phyloP scores from a whole-genome alignment of 2,797 vertebrate species.

The Menidia menidia region DNA sequence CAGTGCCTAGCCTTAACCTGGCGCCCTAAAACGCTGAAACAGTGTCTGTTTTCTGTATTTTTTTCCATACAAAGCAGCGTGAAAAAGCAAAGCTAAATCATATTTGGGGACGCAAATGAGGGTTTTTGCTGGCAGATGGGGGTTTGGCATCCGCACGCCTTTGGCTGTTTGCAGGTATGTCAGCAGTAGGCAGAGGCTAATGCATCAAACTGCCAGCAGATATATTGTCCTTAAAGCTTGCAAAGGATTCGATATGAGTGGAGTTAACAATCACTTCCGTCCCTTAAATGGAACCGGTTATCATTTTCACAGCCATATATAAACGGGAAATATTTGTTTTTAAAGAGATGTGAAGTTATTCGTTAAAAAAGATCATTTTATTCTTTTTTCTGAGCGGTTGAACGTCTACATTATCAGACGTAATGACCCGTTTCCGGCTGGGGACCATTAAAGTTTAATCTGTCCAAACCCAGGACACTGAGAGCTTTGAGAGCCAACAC shows the following conservation, averaged over 20 bases:
- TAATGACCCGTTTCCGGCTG: constrained; percentile 54
- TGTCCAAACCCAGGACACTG: constrained; percentile 42
- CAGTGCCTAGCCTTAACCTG: no score
- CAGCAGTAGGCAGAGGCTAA: no score
- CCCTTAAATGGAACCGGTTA: neutral
- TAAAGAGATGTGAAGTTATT: neutral
- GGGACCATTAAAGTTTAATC: constrained; percentile 56
- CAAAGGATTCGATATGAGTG: neutral
- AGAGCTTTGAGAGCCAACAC: constrained; percentile 37
- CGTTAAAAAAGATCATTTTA: neutral
- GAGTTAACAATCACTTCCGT: neutral
- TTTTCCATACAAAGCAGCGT: neutral
- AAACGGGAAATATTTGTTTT: neutral
- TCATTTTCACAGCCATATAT: neutral
- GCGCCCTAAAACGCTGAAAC: no score
- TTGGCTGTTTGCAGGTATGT: neutral
- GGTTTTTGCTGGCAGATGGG: no score
- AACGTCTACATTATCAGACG: constrained; percentile 13
- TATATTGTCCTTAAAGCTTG: neutral
- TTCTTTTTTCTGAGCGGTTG: constrained; percentile 4
- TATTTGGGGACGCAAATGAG: neutral
- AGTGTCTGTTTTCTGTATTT: no score
- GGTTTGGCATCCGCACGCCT: no score
- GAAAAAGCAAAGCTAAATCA: neutral
- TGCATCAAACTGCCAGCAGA: no score